A percentile compares a stretch with the other conserved stretches of the same genome.
Conservation (phyloP, 2,113 vertebrate species). For the Seriola aureovittata region DNA sequence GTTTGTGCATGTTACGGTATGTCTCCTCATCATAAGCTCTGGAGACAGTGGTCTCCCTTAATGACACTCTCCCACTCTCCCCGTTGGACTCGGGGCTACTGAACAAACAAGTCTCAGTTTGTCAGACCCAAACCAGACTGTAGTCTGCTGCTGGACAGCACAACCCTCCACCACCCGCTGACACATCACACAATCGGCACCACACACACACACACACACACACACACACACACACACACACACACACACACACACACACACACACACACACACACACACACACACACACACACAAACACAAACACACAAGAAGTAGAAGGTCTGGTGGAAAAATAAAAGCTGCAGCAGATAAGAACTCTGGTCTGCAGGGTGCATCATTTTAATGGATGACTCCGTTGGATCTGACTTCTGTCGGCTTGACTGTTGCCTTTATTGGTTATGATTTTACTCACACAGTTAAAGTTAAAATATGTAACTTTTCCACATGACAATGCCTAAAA, state of each 20-base stretch:
- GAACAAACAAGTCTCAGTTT: slow-evolving; percentile 70
- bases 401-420: neutral
- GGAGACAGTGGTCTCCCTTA: slow-evolving; percentile 71
- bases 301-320: neutral
- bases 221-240: slow-evolving; percentile 5
- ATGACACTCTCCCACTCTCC: slow-evolving; percentile 56
- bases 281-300: too few relatives aligned
- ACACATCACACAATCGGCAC: neutral
- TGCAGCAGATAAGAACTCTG: neutral
- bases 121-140: slow-evolving; percentile 64
- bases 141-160: slow-evolving; percentile 36
- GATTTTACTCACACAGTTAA: neutral
- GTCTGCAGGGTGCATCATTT: neutral
- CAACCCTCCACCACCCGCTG: slow-evolving; percentile 18
- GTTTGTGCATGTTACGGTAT: slow-evolving; percentile 21
- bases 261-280: neutral
- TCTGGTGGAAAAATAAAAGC: neutral
- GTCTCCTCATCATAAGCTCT: slow-evolving; percentile 47
- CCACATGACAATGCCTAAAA: too few relatives aligned
- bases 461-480: too few relatives aligned
- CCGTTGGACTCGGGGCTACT: slow-evolving; percentile 52
- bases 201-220: slow-evolving; percentile 10
- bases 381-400: neutral
- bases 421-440: neutral
- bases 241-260: neutral